Base-by-base conservation (phyloP, 2,797 vertebrate genomes). In the Florisuga fusca region DNA sequence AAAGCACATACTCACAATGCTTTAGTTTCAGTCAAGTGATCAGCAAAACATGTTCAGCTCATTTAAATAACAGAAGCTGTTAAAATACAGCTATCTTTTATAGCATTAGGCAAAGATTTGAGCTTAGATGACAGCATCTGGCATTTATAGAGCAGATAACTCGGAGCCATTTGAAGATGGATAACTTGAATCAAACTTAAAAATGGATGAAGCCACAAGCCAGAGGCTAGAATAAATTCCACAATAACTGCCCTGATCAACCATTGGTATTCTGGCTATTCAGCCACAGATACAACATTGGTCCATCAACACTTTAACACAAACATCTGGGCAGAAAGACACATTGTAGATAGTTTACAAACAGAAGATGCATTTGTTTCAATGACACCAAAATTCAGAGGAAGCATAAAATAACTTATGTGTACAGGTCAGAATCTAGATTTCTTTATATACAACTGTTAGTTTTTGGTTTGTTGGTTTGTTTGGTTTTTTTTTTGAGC, bases 1-100 rank as follows among this genome's bases (percentile, higher is more conserved):
- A 93, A 95, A 93, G 96, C 93, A 97, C 97, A 97, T 78, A 97
- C 91, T 95, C 96, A 97, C 95, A 97, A 96, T 94, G 90, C 96
- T 98, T 96, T 92, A 82, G 88, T 91, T 92, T 90, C 96, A 96
- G 80, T 78, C 76, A 95, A 96, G 86, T 95, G 87, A 94, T 93
- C 91, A 90, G 92, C 79, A 61, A 91, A 94, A 94, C 91, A 79
- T 61, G 84, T 77, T 96, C 87, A 71, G 67, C 72, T 84, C 89
- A 96, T 97, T 97, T 97, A 96, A 97, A 97, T 96, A 96, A 95
- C 89, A 96, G 77, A 94, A 96, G 80, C 69, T 93, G 80, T 89
- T 91, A 94, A 97, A 96, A 96, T 94, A 90, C 73, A 90, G 53
- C 91, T 94, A 96, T 94, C 73, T 96, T 96, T 95, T 92, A 92